phyloP scores from a whole-genome alignment of 2,113 vertebrate genomes.

The Campylomormyrus tamandua region DNA sequence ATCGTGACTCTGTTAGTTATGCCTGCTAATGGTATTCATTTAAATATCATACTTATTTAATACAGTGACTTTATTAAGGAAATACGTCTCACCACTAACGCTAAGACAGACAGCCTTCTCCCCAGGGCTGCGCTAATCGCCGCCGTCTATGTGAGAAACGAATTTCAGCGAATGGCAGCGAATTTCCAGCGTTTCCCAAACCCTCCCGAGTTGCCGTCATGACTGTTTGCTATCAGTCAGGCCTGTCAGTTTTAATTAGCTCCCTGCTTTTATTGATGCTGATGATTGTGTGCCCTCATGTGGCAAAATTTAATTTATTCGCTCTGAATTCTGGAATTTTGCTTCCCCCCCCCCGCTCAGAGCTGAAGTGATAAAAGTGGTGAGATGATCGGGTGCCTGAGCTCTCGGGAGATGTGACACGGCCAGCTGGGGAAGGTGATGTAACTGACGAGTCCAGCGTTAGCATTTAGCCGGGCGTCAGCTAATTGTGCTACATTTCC shows the following conservation, averaged over 20 bases:
- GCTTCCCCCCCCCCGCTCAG: constrained; percentile 25
- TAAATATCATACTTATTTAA: neutral
- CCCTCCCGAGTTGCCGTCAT: neutral
- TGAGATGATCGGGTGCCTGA: neutral
- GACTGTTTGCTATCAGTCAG: constrained; percentile 2
- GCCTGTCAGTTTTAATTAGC: constrained; percentile 1
- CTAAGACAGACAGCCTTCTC: neutral
- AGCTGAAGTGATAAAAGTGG: neutral
- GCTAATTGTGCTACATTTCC: neutral
- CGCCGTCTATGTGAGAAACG: neutral
- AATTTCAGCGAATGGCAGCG: neutral
- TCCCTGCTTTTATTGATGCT: neutral
- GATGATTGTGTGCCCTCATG: constrained; percentile 37
- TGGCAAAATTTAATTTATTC: constrained; percentile 18
- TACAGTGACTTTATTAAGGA: neutral
- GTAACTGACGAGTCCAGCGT: neutral
- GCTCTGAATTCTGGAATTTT: constrained; percentile 24
- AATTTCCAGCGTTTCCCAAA: neutral
- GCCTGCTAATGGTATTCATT: neutral
- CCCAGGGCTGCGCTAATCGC: neutral
- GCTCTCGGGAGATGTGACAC: neutral
- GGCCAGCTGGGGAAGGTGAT: neutral
- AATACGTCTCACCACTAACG: neutral
- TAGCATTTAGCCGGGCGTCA: neutral
- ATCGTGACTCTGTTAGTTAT: neutral